Evolutionary conservation across 2,113 vertebrate species (phyloP).

Genomic region (Notarius quadriscutis): DNA sequence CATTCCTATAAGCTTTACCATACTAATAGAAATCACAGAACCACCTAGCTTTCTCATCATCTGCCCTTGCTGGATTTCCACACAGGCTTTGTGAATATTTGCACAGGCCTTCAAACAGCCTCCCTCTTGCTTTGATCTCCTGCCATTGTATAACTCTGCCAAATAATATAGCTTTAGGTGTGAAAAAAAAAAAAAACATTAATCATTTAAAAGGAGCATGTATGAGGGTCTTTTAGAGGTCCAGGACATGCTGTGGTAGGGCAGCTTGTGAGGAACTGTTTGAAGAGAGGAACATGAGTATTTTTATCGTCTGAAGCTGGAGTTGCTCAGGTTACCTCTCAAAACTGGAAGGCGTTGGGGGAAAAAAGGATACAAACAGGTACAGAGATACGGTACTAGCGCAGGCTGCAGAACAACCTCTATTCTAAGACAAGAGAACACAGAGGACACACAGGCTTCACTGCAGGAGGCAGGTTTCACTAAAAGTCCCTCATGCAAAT

Average conservation of each 20-base stretch:
- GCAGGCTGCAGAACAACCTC: slow-evolving; percentile 7
- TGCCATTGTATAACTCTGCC: slow-evolving; percentile 47
- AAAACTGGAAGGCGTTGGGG: background rate
- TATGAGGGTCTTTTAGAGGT: slow-evolving; percentile 11
- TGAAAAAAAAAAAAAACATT: slow-evolving; percentile 28
- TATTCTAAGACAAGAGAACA: slow-evolving; percentile 17
- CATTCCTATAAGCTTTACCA: background rate
- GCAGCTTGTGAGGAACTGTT: background rate
- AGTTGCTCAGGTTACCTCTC: background rate
- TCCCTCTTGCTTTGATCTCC: slow-evolving; percentile 39
- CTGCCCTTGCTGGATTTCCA: slow-evolving; percentile 1
- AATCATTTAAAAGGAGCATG: slow-evolving; percentile 40
- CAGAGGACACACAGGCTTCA: background rate
- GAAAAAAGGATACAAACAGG: background rate
- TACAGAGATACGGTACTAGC: background rate
- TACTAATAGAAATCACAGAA: background rate
- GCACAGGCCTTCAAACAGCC: slow-evolving; percentile 40
- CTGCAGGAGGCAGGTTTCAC: background rate
- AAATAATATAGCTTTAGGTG: slow-evolving; percentile 43
- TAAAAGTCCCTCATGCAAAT: background rate
- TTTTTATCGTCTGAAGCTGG: slow-evolving; percentile 14
- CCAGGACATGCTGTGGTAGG: slow-evolving; percentile 6
- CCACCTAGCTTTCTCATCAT: slow-evolving; percentile 5
- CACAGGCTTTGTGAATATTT: slow-evolving; percentile 23
- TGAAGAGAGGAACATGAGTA: background rate